Base-by-base conservation (phyloP, 2,797 vertebrate species). In the Thunnus albacares region DNA sequence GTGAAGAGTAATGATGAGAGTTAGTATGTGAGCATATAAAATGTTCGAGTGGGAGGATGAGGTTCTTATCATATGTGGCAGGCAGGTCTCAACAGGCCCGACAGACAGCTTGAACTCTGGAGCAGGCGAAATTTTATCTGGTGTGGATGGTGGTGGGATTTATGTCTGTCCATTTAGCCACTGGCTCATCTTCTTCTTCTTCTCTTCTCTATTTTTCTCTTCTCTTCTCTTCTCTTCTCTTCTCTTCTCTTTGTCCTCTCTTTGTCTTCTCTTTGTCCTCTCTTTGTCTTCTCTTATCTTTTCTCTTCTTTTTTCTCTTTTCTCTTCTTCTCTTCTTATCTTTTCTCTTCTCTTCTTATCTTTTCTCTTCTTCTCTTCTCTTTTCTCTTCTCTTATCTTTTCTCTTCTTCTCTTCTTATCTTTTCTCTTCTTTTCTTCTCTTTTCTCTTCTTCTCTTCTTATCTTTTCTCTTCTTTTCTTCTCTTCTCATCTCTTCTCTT, bases 1-100 rank as follows among this genome's bases (percentile, higher is more conserved):
- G 18, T 79, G 51, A 69, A 47, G 43, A 65, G 51, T 43, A 55
- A 79, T 47, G 66, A 60, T 79, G 78, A 81, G 74, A 47, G 83
- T 74, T 77, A 77, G 61, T 70, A 61, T 56, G 67, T 63, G 55
- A 75, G 68, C 41, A 80, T 60, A 73, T 83, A 59, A 77, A 83
- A 66, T 71, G 17, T 80, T 58, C 55, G 58, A 84, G 81, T 52
- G 63, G 57, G 67, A 75, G 77, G 74, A 77, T 72, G 75, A 88
- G 72, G 81, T 89, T 87, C 84, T 89, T 88, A 82, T 87, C 81
- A 75, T 86, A 76, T 89, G 81, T 90, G 76, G 79, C 71, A 59
- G 83, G 82, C 91, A 61, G 74, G 90, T 91, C 75, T 73, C 13
- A 74, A 67, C 86, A 89, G 56, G 84, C 64, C 30, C 8, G 30